These are phyloP conservation scores for Crocidura indochinensis DNA, from an alignment of 2,797 vertebrate species.

Conservation along the genomic window DNA sequence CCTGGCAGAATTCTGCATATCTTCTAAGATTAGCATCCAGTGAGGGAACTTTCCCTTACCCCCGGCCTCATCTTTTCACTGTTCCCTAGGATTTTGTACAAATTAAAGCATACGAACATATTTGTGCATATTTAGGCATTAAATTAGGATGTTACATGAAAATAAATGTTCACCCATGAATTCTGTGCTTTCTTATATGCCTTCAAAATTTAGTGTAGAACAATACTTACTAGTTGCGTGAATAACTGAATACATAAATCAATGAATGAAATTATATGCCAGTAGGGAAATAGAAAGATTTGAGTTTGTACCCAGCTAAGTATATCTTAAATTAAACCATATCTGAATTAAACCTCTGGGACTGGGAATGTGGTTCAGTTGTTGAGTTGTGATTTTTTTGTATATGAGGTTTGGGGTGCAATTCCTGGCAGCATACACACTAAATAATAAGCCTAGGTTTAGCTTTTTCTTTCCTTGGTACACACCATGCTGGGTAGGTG, in stretches of 20 bases:
- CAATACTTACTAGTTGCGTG: not conserved
- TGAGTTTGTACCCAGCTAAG: slow-evolving; percentile 16
- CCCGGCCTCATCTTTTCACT: not conserved
- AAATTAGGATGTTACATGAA: too few species aligned
- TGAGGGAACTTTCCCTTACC: slow-evolving; percentile 8
- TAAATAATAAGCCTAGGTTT: too few species aligned
- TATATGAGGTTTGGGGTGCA: too few species aligned
- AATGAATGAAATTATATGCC: slow-evolving; percentile 15
- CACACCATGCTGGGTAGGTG: not conserved
- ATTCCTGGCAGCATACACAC: too few species aligned
- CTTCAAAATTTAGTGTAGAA: not conserved
- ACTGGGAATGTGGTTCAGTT: too few species aligned
- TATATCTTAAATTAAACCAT: slow-evolving; percentile 45
- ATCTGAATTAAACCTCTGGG: not conserved
- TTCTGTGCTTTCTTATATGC: not conserved
- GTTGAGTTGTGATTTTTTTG: too few species aligned
- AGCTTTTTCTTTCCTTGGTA: slow-evolving; percentile 37
- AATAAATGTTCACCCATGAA: not conserved
- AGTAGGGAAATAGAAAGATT: not conserved
- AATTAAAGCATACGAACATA: not conserved
- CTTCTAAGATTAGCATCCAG: not conserved
- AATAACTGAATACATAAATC: not conserved
- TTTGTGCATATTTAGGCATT: not conserved
- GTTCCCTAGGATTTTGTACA: not conserved
- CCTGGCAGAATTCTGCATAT: not conserved